Conservation (phyloP, 2,113 vertebrate genomes). For the Felis catus region DNA sequence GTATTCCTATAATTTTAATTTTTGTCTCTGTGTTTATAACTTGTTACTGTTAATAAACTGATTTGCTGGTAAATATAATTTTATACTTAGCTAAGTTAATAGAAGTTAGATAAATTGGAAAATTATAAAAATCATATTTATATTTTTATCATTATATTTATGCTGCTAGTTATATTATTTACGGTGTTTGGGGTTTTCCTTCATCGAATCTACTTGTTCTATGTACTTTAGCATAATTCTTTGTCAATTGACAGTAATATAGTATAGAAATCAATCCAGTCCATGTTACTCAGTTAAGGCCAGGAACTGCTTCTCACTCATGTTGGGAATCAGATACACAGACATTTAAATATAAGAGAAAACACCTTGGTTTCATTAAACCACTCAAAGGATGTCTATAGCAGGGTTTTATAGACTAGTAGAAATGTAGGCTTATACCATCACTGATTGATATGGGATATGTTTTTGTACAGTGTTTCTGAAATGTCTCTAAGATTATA, state of each 20-base stretch:
- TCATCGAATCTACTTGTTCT: not conserved
- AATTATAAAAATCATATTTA: not conserved
- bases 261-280: not conserved
- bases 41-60: not conserved
- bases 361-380: slow-evolving; percentile 1
- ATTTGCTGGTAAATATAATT: not conserved
- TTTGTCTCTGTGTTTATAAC: slow-evolving; percentile 1
- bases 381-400: not conserved
- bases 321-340: not conserved
- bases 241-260: not conserved
- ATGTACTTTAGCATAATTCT: not conserved
- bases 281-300: not conserved
- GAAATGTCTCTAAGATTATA: not conserved
- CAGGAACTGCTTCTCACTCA: not conserved
- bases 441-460: not conserved
- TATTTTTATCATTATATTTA: not conserved
- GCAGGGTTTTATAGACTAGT: not conserved
- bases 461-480: not conserved
- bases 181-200: not conserved
- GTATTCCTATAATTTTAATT: not conserved
- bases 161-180: not conserved
- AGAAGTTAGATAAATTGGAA: slow-evolving; percentile 28
- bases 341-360: slow-evolving; percentile 28
- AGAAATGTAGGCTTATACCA: not conserved
- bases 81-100: not conserved